phyloP scores from a whole-genome alignment of 2,888 invertebrate genomes.

The Stratiomys singularior region DNA sequence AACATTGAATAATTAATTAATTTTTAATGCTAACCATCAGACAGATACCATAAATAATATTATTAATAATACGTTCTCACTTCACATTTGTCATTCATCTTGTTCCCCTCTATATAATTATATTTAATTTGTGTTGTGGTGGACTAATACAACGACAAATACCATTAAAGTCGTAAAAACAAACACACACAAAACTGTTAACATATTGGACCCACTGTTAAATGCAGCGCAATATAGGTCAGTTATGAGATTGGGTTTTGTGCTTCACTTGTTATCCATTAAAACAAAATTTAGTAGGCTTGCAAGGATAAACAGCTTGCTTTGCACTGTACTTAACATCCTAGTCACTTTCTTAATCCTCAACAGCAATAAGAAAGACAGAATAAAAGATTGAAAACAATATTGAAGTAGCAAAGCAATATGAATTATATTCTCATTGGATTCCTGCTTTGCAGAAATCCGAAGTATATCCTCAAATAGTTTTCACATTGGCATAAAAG shows the following conservation, averaged over 20 bases:
- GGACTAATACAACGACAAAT: slow-evolving; percentile 27
- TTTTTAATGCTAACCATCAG: slow-evolving; percentile 34
- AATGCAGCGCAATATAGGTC: too few species aligned
- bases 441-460: neutral
- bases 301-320: slow-evolving; percentile 16
- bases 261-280: neutral
- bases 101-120: neutral
- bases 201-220: slow-evolving; percentile 31
- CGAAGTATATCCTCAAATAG: neutral
- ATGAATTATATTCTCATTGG: slow-evolving; percentile 47
- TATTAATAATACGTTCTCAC: slow-evolving; percentile 22
- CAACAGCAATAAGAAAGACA: slow-evolving; percentile 51
- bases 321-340: neutral
- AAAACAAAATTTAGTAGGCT: neutral
- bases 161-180: neutral
- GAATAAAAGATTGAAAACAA: slow-evolving; percentile 39
- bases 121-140: slow-evolving; percentile 24
- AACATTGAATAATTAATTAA: slow-evolving; percentile 25
- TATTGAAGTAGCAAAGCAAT: slow-evolving; percentile 50
- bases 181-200: slow-evolving; percentile 19
- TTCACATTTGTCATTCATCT: slow-evolving; percentile 32
- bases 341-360: slow-evolving; percentile 12
- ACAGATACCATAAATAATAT: slow-evolving; percentile 46
- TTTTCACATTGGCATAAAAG: slow-evolving; percentile 54
- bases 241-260: neutral